phyloP scores from a whole-genome alignment of 2,888 invertebrate genomes.

The Hypomecis atomaria region DNA sequence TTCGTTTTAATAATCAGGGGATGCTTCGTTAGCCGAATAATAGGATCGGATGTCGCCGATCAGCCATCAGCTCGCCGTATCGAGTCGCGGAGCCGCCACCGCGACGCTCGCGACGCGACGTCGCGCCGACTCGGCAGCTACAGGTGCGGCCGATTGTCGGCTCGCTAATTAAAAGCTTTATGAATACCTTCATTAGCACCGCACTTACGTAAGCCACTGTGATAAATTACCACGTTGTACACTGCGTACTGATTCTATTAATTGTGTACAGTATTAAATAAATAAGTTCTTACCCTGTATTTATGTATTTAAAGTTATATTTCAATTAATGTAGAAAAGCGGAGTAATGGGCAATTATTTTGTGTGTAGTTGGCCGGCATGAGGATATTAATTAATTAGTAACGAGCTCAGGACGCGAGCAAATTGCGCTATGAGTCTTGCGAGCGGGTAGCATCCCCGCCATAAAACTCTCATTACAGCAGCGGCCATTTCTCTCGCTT shows the following conservation, averaged over 20 bases:
- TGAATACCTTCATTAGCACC: constrained; percentile 41
- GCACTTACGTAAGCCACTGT: constrained; percentile 30
- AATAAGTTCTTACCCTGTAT: not conserved
- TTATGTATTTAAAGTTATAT: constrained; percentile 27
- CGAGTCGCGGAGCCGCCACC: not conserved
- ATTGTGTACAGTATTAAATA: constrained; percentile 18
- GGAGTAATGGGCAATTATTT: constrained; percentile 49
- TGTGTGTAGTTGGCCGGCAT: constrained; percentile 52
- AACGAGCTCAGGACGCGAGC: constrained; percentile 54
- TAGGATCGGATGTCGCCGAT: constrained; percentile 72
- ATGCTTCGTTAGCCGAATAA: constrained; percentile 82
- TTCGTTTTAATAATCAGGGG: constrained; percentile 84
- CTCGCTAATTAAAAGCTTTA: constrained; percentile 45
- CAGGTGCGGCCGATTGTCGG: constrained; percentile 50
- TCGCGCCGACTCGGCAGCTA: constrained; percentile 34
- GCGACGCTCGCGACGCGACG: not conserved
- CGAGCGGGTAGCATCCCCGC: constrained; percentile 48
- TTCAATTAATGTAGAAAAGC: constrained; percentile 41
- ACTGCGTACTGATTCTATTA: constrained; percentile 14
- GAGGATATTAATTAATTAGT: constrained; percentile 58
- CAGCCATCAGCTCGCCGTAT: constrained; percentile 45
- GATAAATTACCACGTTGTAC: constrained; percentile 31
- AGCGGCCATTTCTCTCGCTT: constrained; percentile 66
- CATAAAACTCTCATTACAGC: constrained; percentile 68
- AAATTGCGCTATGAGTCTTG: constrained; percentile 62